Evolutionary conservation across 1,140 invertebrate species (phyloP).

Genomic region (Calliphora vicina): DNA sequence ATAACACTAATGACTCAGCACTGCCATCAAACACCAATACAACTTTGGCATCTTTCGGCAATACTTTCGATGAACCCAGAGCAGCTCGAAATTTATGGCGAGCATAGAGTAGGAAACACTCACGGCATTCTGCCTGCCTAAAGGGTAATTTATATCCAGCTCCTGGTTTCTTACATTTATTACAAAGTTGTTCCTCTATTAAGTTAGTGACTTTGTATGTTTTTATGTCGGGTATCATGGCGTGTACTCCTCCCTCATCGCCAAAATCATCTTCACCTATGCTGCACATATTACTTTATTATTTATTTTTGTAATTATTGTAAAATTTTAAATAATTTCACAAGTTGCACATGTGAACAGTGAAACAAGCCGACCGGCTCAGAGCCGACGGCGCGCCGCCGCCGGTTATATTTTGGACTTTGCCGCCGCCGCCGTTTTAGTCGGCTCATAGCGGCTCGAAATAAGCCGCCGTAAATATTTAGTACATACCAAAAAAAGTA

Average conservation of each 20-base stretch:
- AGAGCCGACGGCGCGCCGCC: too few species aligned
- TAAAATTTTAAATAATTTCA: not conserved
- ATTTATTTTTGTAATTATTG: not conserved
- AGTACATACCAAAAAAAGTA: too few species aligned
- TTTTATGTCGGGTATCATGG: conserved; percentile 43
- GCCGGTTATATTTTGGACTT: too few species aligned
- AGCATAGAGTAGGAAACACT: conserved; percentile 52
- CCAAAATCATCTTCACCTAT: conserved; percentile 61
- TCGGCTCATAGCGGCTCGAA: too few species aligned
- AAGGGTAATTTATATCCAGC: conserved; percentile 54
- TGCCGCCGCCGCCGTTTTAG: too few species aligned
- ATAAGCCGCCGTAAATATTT: too few species aligned
- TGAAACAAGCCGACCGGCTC: too few species aligned
- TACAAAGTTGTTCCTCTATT: conserved; percentile 42
- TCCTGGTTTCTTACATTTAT: conserved; percentile 47
- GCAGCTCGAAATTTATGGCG: conserved; percentile 60
- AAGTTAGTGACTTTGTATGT: not conserved
- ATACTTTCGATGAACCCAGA: conserved; percentile 53
- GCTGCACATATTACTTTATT: conserved; percentile 54
- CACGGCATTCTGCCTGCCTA: conserved; percentile 49
- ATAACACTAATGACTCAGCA: conserved; percentile 48
- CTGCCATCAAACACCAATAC: conserved; percentile 53
- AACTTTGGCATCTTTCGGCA: conserved; percentile 52
- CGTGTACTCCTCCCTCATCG: conserved; percentile 54
- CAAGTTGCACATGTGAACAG: not conserved